A percentile compares a stretch with the other conserved stretches of the same genome.
Evolutionary conservation across 2,797 vertebrate genomes (phyloP).

Genomic region (Taenioides sp.): DNA sequence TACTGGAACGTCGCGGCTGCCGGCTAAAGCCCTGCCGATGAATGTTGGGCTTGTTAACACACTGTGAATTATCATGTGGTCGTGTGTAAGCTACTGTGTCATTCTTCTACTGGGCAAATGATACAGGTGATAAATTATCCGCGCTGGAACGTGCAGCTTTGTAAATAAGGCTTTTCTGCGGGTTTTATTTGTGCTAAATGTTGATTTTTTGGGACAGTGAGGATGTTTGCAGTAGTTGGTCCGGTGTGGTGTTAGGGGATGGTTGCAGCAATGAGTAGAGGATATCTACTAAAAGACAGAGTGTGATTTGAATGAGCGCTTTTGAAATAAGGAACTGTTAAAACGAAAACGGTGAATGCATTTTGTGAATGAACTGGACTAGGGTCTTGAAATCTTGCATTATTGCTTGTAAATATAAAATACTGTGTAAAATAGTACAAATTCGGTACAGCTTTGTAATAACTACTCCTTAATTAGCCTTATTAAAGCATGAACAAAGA

Average conservation of each 20-base stretch:
- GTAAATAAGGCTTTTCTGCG: conserved; percentile 32
- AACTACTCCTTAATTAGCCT: no score
- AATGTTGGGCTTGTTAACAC: conserved; percentile 73
- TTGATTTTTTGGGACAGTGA: background rate
- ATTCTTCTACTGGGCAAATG: conserved; percentile 66
- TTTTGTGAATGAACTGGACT: background rate
- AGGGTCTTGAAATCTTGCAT: background rate
- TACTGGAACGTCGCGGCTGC: conserved; percentile 57
- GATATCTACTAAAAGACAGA: background rate
- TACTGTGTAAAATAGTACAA: no score
- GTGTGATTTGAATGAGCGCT: background rate
- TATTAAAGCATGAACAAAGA: no score
- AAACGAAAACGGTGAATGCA: background rate
- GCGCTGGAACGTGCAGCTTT: conserved; percentile 44
- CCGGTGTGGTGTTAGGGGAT: background rate
- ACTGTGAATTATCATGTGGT: conserved; percentile 62
- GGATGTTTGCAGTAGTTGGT: background rate
- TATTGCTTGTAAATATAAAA: no score
- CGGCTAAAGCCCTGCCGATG: conserved; percentile 59
- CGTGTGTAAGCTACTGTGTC: conserved; percentile 55
- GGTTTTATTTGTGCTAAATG: conserved; percentile 36
- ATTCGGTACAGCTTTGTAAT: no score
- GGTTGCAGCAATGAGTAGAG: background rate
- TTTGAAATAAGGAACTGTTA: background rate
- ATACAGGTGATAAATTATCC: conserved; percentile 59